phyloP scores from a whole-genome alignment of 1,140 invertebrate genomes.

The Bombus sibiricus region DNA sequence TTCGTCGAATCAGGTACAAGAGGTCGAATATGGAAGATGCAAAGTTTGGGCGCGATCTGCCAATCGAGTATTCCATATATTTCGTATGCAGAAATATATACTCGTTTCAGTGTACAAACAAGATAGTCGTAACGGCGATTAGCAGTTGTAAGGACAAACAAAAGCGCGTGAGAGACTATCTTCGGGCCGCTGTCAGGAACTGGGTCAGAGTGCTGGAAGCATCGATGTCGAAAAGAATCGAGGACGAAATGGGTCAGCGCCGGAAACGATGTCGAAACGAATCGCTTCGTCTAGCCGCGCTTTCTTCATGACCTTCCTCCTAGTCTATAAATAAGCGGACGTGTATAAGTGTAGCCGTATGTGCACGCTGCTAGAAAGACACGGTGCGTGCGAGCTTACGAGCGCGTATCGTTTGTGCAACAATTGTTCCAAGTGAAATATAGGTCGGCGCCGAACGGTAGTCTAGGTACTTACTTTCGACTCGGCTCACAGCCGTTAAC shows the following conservation, averaged over 20 bases:
- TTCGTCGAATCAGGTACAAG: no score
- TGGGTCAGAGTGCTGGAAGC: constrained; percentile 61
- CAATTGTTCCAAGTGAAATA: constrained; percentile 52
- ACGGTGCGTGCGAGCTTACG: constrained; percentile 54
- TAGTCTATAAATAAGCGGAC: constrained; percentile 70
- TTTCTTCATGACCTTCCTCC: constrained; percentile 78
- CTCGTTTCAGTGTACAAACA: not conserved
- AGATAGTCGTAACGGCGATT: not conserved
- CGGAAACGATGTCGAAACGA: constrained; percentile 72
- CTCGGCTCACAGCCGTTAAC: not conserved
- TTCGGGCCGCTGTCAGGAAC: constrained; percentile 24
- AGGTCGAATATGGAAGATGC: no score
- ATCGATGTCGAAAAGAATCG: constrained; percentile 73
- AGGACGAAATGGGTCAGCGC: constrained; percentile 75
- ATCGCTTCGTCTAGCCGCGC: constrained; percentile 67
- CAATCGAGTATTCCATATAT: no score
- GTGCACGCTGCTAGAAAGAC: constrained; percentile 23
- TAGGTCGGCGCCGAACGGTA: constrained; percentile 55
- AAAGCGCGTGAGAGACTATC: constrained; percentile 52
- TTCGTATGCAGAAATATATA: no score
- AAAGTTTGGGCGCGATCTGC: no score
- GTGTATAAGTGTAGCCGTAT: not conserved
- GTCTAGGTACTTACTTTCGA: constrained; percentile 44
- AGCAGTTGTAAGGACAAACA: not conserved
- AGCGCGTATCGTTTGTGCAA: constrained; percentile 54